Conservation (phyloP, 2,888 invertebrate genomes). For the Phrixothrix hirtus region DNA sequence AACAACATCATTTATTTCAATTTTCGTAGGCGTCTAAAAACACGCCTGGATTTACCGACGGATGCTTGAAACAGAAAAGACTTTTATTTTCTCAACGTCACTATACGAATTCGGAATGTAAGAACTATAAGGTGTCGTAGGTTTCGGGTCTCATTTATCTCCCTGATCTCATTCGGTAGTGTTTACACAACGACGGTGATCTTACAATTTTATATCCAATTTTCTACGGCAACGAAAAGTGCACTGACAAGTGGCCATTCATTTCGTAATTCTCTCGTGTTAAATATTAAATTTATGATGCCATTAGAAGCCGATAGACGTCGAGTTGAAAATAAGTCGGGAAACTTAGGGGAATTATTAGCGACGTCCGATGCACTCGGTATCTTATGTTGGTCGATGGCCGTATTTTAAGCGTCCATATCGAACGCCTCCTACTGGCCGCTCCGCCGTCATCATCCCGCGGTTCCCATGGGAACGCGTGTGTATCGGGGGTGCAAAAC, state of each 20-base stretch:
- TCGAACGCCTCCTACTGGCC: conserved; percentile 53
- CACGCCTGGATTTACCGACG: conserved; percentile 46
- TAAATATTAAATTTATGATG: conserved; percentile 53
- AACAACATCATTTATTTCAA: conserved; percentile 51
- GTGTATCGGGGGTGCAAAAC: conserved; percentile 51
- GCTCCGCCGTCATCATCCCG: conserved; percentile 53
- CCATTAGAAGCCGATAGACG: conserved; percentile 43
- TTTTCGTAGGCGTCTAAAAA: conserved; percentile 46
- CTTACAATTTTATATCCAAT: conserved; percentile 42
- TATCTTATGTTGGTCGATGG: conserved; percentile 49
- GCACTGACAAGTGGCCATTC: conserved; percentile 37
- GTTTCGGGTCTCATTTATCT: conserved; percentile 48
- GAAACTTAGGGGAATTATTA: conserved; percentile 28
- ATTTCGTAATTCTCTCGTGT: conserved; percentile 40
- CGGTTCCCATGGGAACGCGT: conserved; percentile 64
- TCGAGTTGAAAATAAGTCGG: conserved; percentile 20
- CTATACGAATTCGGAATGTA: conserved; percentile 43
- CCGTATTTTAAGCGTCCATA: conserved; percentile 51
- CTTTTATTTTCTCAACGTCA: conserved; percentile 49
- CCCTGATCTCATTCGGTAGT: conserved; percentile 43
- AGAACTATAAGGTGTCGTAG: conserved; percentile 47
- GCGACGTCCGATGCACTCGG: conserved; percentile 37
- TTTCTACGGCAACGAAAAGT: conserved; percentile 42
- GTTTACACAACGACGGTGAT: conserved; percentile 13
- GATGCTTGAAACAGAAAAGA: conserved; percentile 47